Evolutionary conservation across 2,113 vertebrate genomes (phyloP), one percentile per base, ranked within the genome.

Genomic region (Dascyllus trimaculatus): DNA sequence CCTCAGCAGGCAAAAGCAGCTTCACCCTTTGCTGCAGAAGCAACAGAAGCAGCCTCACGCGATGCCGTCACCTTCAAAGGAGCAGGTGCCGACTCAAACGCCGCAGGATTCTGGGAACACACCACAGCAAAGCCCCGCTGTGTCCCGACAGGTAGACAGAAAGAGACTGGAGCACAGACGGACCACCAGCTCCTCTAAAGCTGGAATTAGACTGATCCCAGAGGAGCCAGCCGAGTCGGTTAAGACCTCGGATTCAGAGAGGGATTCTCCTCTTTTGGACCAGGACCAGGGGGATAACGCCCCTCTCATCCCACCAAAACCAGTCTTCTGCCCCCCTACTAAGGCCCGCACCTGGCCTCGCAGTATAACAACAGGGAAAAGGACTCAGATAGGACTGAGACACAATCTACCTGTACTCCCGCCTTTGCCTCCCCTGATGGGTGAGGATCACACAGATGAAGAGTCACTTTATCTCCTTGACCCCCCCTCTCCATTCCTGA

Each of bases 341-440:
- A 95, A 95, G 61, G 90, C 95, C 14, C 94, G 94, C 54, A 95
- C 95, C 15, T 95, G 95, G 95, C 95, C 95, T 26, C 95, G 94
- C 29, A 82, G 92, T 75, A 82, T 95, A 49, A 86, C 86, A n/a
- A 88, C 92, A 38, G 91, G 91, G 24, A 94, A 91, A 75, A 91
- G 71, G 65, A 79, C 85, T 13, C 94, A 89, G n/a, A 67, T 88
- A 2, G 86, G 90, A 24, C 65, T 92, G 19, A 92, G 91, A 52
- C 92, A 92, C 72, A 93, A 95, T 82, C 88, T 94, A 51, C 92
- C 94, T 13, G 52, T 90, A 2, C 85, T 95, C 11, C 94, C 94
- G 2, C 94, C 95, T 54, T 63, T 95, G 71, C 95, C 95, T 21
- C 93, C 94, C 0, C 49, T 94, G 11, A 63, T 94, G 32, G 89